phyloP scores from a whole-genome alignment of 2,888 invertebrate genomes.

The Meloe dianella region DNA sequence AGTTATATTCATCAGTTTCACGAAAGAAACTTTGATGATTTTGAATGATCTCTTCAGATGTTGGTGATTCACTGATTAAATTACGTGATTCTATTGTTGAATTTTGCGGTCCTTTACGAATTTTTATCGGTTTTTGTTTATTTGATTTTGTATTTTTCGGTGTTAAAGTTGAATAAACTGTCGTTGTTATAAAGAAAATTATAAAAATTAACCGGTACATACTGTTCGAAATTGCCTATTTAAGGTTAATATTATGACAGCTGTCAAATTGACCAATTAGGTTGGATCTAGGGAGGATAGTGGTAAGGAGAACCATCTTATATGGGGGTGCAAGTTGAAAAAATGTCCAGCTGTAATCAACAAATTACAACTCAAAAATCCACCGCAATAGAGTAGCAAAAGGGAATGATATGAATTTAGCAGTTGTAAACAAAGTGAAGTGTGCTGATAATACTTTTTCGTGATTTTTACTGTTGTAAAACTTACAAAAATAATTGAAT shows the following conservation, averaged over 20 bases:
- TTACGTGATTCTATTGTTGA: slow-evolving; percentile 69
- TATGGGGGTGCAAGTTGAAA: too few species aligned
- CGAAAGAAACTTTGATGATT: slow-evolving; percentile 79
- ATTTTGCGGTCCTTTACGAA: slow-evolving; percentile 49
- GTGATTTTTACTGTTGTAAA: too few species aligned
- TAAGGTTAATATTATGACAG: not conserved
- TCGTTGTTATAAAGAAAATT: not conserved
- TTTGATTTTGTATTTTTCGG: slow-evolving; percentile 49
- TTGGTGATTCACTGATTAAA: slow-evolving; percentile 71
- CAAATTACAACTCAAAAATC: too few species aligned
- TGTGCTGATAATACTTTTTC: too few species aligned
- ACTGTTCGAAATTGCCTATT: too few species aligned
- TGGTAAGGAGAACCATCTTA: too few species aligned
- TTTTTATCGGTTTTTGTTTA: slow-evolving; percentile 40
- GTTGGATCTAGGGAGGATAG: too few species aligned
- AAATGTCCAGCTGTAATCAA: too few species aligned
- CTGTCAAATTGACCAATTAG: not conserved
- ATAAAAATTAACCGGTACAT: not conserved
- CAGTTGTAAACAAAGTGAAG: too few species aligned
- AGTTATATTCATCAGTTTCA: slow-evolving; percentile 69
- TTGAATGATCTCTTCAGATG: slow-evolving; percentile 75
- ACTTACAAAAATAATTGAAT: too few species aligned
- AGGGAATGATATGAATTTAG: too few species aligned
- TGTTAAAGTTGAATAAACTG: slow-evolving; percentile 44
- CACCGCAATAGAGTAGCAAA: too few species aligned